phyloP scores from a whole-genome alignment of 1,140 invertebrate species.

The Drosophila virilis region DNA sequence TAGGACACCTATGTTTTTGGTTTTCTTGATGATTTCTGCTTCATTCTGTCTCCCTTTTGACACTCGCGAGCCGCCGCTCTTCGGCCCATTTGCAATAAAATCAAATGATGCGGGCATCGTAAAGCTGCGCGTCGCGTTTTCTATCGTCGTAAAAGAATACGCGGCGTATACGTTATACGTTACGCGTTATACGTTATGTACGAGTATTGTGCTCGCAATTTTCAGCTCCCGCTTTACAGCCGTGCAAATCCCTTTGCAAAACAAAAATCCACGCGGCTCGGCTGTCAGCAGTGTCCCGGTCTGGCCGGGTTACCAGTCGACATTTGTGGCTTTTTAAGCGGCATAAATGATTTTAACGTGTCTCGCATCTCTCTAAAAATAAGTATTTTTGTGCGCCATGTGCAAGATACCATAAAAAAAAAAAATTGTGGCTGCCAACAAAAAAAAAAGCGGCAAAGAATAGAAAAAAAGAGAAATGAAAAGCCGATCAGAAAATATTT shows the following conservation, averaged over 20 bases:
- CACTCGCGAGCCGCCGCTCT: conserved; percentile 54
- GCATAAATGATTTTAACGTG: conserved; percentile 71
- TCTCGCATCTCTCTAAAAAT: conserved; percentile 53
- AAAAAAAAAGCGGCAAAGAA: conserved; percentile 41
- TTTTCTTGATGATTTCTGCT: conserved; percentile 30
- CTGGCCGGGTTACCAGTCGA: conserved; percentile 31
- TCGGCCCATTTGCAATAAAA: conserved; percentile 68
- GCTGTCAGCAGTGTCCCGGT: conserved; percentile 13
- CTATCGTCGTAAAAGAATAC: conserved; percentile 74
- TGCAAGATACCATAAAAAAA: conserved; percentile 43
- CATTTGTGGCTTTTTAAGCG: conserved; percentile 78
- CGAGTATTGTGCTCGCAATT: conserved; percentile 40
- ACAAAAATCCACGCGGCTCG: conserved; percentile 41
- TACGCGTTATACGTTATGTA: conserved; percentile 57
- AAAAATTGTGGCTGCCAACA: conserved; percentile 24
- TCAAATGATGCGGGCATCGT: conserved; percentile 81
- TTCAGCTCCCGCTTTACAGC: conserved; percentile 55
- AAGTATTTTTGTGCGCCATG: conserved; percentile 60
- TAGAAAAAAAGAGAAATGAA: conserved; percentile 53
- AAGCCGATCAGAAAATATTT: conserved; percentile 68
- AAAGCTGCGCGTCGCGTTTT: conserved; percentile 71
- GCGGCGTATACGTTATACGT: conserved; percentile 65
- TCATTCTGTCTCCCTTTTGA: conserved; percentile 29
- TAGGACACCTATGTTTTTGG: neutral
- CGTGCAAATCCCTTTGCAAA: conserved; percentile 58